Evolutionary conservation across 2,113 vertebrate genomes (phyloP).

Genomic region (Ondatra zibethicus): DNA sequence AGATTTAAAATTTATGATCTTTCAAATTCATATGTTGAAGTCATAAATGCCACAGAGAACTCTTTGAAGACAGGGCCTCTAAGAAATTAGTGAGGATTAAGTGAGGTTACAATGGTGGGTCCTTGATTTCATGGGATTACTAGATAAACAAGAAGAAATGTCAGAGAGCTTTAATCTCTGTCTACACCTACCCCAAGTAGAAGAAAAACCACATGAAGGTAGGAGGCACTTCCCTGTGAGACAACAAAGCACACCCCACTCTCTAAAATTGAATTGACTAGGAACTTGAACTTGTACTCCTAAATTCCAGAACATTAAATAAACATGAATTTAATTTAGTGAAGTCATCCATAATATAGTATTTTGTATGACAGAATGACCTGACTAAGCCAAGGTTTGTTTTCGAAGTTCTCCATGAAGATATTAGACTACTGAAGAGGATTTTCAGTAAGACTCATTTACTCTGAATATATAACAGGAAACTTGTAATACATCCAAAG

Average conservation of each 20-base stretch:
- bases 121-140: neutral
- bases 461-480: neutral
- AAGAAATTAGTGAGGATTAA: neutral
- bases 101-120: neutral
- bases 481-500: conserved; percentile 15
- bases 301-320: neutral
- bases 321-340: conserved; percentile 34
- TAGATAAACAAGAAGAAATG: neutral
- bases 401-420: neutral
- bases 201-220: neutral
- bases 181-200: neutral
- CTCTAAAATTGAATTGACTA: neutral
- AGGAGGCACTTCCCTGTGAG: neutral
- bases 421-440: neutral
- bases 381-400: neutral
- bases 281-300: neutral
- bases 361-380: neutral
- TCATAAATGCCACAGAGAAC: neutral
- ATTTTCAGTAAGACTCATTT: neutral
- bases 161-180: neutral
- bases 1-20: neutral
- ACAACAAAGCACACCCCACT: neutral
- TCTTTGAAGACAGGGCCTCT: too few species aligned
- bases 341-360: neutral
- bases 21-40: neutral